phyloP scores from a whole-genome alignment of 2,888 invertebrate genomes.

The Papilio demoleus region DNA sequence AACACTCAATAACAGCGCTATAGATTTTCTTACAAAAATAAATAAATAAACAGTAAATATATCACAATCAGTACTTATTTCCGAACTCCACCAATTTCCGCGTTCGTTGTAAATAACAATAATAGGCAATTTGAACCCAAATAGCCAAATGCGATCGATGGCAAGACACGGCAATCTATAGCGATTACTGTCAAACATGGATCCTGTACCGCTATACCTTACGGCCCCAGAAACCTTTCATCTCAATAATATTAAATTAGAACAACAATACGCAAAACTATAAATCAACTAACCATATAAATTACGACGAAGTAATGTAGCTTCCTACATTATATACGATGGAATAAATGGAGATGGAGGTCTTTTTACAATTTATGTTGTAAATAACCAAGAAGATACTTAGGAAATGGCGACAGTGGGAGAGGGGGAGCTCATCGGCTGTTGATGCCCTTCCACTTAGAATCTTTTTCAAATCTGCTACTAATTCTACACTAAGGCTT shows the following conservation, averaged over 20 bases:
- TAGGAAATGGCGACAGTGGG: no score
- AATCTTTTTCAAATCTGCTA: no score
- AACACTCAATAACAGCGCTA: no score
- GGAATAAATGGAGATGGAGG: neutral
- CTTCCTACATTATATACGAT: neutral
- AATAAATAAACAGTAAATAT: conserved; percentile 10
- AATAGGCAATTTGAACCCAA: conserved; percentile 33
- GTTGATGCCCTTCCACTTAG: no score
- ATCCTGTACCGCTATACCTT: conserved; percentile 66
- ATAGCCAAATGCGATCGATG: conserved; percentile 43
- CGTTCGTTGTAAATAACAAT: conserved; percentile 33
- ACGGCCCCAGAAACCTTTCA: conserved; percentile 46
- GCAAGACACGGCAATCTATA: conserved; percentile 60
- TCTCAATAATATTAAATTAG: conserved; percentile 38
- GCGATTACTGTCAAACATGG: conserved; percentile 79
- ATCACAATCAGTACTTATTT: conserved; percentile 27
- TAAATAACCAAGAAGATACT: no score
- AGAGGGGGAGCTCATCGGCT: no score
- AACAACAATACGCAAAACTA: conserved; percentile 32
- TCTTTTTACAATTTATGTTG: no score
- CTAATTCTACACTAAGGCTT: no score
- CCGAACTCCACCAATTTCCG: conserved; percentile 19
- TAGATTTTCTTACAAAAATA: no score
- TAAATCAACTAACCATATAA: conserved; percentile 32
- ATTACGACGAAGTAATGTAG: conserved; percentile 2